phyloP scores from a whole-genome alignment of 2,113 vertebrate species.

The Castor canadensis region DNA sequence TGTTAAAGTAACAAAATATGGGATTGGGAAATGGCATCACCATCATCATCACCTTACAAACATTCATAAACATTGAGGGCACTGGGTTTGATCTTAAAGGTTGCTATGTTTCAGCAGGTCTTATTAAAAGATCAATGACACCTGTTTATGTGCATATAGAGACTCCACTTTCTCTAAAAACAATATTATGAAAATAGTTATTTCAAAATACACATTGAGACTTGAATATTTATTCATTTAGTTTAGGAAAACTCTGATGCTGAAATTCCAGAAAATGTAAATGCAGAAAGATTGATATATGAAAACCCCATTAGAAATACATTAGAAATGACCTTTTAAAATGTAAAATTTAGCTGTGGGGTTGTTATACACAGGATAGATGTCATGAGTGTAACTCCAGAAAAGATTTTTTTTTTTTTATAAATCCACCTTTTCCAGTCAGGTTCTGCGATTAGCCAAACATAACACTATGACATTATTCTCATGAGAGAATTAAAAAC shows the following conservation, averaged over 20 bases:
- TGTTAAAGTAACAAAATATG: conserved; percentile 35
- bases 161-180: conserved; percentile 67
- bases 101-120: conserved; percentile 34
- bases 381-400: not conserved
- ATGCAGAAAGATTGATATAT: conserved; percentile 6
- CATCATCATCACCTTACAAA: not conserved
- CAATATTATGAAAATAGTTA: conserved; percentile 60
- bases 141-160: conserved; percentile 55
- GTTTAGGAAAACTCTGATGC: conserved; percentile 59
- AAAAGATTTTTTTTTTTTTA: not conserved
- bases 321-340: conserved; percentile 60
- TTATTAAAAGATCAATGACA: conserved; percentile 47
- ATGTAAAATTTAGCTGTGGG: conserved; percentile 10
- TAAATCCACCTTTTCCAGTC: not conserved
- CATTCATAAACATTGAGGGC: not conserved
- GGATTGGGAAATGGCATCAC: conserved; percentile 24
- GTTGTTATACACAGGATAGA: conserved; percentile 17
- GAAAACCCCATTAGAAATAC: conserved; percentile 51
- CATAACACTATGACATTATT: not conserved
- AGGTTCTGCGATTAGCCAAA: conserved; percentile 39
- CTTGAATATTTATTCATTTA: conserved; percentile 66
- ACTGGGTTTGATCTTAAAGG: conserved; percentile 21
- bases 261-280: conserved; percentile 60
- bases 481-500: conserved; percentile 43
- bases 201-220: conserved; percentile 61